Evolutionary conservation across 2,113 vertebrate genomes (phyloP), one percentile per base, ranked within the genome.

Genomic region (Nothoprocta pentlandii): DNA sequence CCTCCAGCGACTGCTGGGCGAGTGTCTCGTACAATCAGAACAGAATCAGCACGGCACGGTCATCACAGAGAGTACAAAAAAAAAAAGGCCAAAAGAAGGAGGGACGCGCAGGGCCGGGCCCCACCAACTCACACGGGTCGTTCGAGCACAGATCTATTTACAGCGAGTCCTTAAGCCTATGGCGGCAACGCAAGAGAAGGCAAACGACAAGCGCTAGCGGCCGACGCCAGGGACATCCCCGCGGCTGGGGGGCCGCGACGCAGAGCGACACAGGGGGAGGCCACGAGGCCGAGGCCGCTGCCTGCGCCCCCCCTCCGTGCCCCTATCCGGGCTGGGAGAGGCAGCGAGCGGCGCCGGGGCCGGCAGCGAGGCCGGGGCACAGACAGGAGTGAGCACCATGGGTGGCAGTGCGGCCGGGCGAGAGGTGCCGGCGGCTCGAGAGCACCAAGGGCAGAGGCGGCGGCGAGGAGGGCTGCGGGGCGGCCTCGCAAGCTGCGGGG

Each of bases 11-110:
- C 92, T 97, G 96, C 95, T 93, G 87, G 87, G 94, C 90, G 34
- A 0, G 95, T 51, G 93, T 81, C 95, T 89, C 6, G 8, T 96
- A 97, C 97, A 96, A 96, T 97, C 97, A 93, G 95, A 95, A 95
- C 82, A 95, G 93, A 96, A 97, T 95, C 85, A 95, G 93, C 96
- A 96, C 96, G 95, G 95, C 96, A 97, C 96, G 93, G 91, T 96
- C 86, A 94, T 91, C 96, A 97, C 97, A 96, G 81, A 36, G 47
- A 96, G 87, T 94, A 92, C 92, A 62, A 82, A 47, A 68, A n/a
- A 30, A 36, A 30, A 36, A 58, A 30, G 34, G 44, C 66, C 58
- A 66, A 80, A 54, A 11, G 75, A 87, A 22, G 66, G 75, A 73
- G 41, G 69, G 89, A 86, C 86, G 91, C 36, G 12, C 83, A 49